Evolutionary conservation across 1,140 invertebrate species (phyloP).

Genomic region (Drosophila nannoptera): DNA sequence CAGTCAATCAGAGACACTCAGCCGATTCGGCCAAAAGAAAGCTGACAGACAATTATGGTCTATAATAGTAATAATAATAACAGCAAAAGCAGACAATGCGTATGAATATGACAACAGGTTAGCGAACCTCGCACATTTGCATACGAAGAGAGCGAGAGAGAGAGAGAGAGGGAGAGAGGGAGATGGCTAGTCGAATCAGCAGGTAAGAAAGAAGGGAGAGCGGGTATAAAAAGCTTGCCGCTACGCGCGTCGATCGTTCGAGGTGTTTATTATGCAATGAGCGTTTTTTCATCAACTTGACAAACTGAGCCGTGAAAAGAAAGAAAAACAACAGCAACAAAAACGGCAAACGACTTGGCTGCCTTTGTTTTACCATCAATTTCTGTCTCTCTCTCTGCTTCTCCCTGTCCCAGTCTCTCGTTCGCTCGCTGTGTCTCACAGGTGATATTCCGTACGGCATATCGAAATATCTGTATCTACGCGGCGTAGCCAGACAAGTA

Average conservation of each 20-base stretch:
- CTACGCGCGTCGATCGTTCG: conserved; percentile 50
- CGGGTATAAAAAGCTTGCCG: conserved; percentile 42
- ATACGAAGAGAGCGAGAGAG: conserved; percentile 30
- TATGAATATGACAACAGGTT: conserved; percentile 73
- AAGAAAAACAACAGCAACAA: background rate
- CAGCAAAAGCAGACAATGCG: conserved; percentile 51
- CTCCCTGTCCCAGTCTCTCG: background rate
- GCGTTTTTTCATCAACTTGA: conserved; percentile 75
- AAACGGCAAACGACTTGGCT: conserved; percentile 51
- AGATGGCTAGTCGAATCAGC: conserved; percentile 1
- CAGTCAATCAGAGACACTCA: conserved; percentile 41
- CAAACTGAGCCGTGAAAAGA: conserved; percentile 60
- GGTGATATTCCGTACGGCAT: conserved; percentile 26
- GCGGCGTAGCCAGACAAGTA: conserved; percentile 54
- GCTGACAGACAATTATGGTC: conserved; percentile 69
- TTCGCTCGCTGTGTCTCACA: conserved; percentile 20
- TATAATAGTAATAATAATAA: conserved; percentile 67
- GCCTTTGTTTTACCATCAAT: conserved; percentile 38
- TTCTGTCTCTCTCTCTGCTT: conserved; percentile 13
- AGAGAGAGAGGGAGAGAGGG: conserved; percentile 17
- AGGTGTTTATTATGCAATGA: conserved; percentile 75
- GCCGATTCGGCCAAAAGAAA: conserved; percentile 65
- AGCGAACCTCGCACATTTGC: conserved; percentile 71
- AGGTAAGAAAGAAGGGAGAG: conserved; percentile 20
- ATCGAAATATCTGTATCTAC: conserved; percentile 53